Evolutionary conservation across 2,113 vertebrate genomes (phyloP), one percentile per base, ranked within the genome.

Genomic region (Pogona vitticeps): DNA sequence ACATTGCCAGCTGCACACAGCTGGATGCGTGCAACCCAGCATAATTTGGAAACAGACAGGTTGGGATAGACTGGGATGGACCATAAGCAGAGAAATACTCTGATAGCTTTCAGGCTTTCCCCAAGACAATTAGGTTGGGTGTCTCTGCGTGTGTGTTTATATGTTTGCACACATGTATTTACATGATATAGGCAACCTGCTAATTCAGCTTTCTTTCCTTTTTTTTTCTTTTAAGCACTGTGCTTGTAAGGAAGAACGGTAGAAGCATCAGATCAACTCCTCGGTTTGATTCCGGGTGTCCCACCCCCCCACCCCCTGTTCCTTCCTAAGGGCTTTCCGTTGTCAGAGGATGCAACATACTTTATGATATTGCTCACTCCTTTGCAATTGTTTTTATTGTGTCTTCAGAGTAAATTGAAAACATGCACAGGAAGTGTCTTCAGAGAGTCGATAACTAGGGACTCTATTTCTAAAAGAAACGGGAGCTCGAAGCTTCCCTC

Each of bases 381-480:
- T 77, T 85, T 82, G 87, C 82, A 63, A 72, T 85, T n/a, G n/a
- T n/a, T 90, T 91, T 80, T 89, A 87, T 91, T 67, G 52, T 68
- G 87, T 89, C 91, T 95, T 92, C 84, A 87, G 89, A 82, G 92
- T 76, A 83, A 90, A 86, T 88, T 87, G 86, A 93, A n/a, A n/a
- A 90, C 90, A 90, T 90, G 89, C 86, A 84, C 88, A 92, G 95
- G 94, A 96, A 94, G 91, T 88, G 84, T 78, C 76, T 88, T 76
- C 83, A 93, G 86, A 75, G 88, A 90, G 94, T 95, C 95, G 91
- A 95, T 94, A 91, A 85, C 90, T 85, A 89, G 67, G 65, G 90
- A 82, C 83, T 80, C 86, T 70, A 68, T 91, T 93, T 94, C 91
- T 84, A 94, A 93, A 92, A 91, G 93, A 87, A 92, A 92, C 84